A percentile compares a stretch with the other conserved stretches of the same genome.
These are phyloP conservation scores for Microplitis manilae DNA, from an alignment of 2,888 invertebrate genomes.

Conservation along the genomic window DNA sequence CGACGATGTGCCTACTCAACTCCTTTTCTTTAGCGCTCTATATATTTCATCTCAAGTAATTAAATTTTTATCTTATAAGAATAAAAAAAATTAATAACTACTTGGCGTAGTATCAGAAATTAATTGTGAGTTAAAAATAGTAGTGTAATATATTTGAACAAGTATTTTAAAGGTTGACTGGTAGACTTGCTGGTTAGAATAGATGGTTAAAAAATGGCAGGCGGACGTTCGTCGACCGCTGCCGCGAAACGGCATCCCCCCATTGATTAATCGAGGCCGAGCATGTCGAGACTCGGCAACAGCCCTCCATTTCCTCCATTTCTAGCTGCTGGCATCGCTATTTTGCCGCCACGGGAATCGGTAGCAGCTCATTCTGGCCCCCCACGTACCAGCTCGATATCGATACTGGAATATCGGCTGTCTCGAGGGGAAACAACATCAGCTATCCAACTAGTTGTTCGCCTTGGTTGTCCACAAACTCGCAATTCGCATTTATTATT, in stretches of 20 bases:
- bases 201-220: constrained; percentile 29
- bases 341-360: not conserved
- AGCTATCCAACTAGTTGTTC: not conserved
- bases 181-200: not conserved
- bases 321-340: constrained; percentile 34
- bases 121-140: too few species aligned
- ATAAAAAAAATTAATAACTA: not conserved
- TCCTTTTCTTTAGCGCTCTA: constrained; percentile 15
- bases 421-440: constrained; percentile 46
- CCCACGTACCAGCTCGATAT: constrained; percentile 47
- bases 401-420: constrained; percentile 60
- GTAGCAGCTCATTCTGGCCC: constrained; percentile 18
- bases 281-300: constrained; percentile 68
- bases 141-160: not conserved
- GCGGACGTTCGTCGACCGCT: constrained; percentile 28
- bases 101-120: too few species aligned
- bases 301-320: constrained; percentile 66
- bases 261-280: constrained; percentile 69
- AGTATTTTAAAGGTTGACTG: too few species aligned
- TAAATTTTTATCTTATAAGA: not conserved
- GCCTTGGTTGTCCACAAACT: not conserved
- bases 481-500: constrained; percentile 3
- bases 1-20: constrained; percentile 47
- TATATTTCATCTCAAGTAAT: not conserved
- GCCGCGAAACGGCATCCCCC: constrained; percentile 56